A percentile compares a stretch with the other conserved stretches of the same genome.
phyloP scores from a whole-genome alignment of 2,888 invertebrate genomes.

The Dryobota labecula region DNA sequence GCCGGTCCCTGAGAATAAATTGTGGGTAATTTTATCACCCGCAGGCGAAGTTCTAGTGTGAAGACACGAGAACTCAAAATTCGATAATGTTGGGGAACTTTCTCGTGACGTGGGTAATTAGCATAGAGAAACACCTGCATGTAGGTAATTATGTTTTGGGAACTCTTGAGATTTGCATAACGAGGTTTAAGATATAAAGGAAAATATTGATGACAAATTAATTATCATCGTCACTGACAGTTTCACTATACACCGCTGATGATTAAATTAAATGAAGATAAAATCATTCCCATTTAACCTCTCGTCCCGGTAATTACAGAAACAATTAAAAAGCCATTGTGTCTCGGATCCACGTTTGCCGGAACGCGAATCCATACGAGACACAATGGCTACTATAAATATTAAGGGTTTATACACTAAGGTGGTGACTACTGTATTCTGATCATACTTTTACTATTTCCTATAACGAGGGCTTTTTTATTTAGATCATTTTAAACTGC shows the following conservation, averaged over 20 bases:
- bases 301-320: no score
- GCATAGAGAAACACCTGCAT: not conserved
- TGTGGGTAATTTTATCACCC: conserved; percentile 83
- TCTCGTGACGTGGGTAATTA: conserved; percentile 38
- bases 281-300: not conserved
- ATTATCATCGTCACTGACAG: not conserved
- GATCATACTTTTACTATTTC: not conserved
- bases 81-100: conserved; percentile 67
- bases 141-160: not conserved
- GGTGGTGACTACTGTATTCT: not conserved
- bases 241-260: not conserved
- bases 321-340: no score
- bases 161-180: conserved; percentile 9
- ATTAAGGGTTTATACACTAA: no score
- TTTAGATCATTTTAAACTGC: not conserved
- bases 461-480: not conserved
- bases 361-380: no score
- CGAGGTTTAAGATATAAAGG: not conserved
- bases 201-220: not conserved
- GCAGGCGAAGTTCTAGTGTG: conserved; percentile 70
- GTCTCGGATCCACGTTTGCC: no score
- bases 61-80: conserved; percentile 64
- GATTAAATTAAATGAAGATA: not conserved
- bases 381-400: no score
- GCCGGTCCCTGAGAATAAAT: conserved; percentile 79